Conservation (phyloP, 2,797 vertebrate species). For the Falco berigora region DNA sequence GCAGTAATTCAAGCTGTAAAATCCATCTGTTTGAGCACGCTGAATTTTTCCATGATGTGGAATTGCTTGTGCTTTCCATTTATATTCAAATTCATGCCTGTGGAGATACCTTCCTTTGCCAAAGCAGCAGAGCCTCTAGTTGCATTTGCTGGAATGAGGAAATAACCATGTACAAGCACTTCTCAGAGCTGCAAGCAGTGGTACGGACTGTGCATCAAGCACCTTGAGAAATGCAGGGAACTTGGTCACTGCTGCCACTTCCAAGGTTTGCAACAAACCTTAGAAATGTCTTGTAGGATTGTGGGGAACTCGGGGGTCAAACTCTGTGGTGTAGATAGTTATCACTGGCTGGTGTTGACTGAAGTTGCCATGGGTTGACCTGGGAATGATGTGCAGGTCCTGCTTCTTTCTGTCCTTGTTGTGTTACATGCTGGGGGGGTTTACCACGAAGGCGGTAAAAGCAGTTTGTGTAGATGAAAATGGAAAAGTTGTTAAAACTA, state of each 20-base stretch:
- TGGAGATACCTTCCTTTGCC: not conserved
- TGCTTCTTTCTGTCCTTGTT: not conserved
- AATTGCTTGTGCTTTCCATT: constrained; percentile 32
- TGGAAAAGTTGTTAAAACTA: not conserved
- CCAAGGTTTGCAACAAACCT: not conserved
- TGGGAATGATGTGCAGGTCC: not conserved
- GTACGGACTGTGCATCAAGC: not conserved
- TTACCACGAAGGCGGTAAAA: not conserved
- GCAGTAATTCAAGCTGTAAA: constrained; percentile 38
- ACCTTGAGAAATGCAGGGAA: not conserved
- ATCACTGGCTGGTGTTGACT: fast-evolving
- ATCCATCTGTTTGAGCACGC: constrained; percentile 44
- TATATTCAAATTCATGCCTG: constrained; percentile 16
- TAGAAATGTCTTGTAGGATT: not conserved
- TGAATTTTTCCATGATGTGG: not conserved
- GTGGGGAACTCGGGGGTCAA: not conserved
- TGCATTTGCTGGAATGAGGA: not conserved
- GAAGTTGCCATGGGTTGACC: not conserved
- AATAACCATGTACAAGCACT: not conserved
- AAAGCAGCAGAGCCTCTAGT: not conserved
- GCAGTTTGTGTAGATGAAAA: not conserved
- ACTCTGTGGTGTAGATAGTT: not conserved
- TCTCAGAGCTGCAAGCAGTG: not conserved
- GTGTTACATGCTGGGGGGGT: not conserved
- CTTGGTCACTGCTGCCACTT: not conserved